Base-by-base conservation (phyloP, 2,113 vertebrate species). In the Gasterosteus nipponicus region DNA sequence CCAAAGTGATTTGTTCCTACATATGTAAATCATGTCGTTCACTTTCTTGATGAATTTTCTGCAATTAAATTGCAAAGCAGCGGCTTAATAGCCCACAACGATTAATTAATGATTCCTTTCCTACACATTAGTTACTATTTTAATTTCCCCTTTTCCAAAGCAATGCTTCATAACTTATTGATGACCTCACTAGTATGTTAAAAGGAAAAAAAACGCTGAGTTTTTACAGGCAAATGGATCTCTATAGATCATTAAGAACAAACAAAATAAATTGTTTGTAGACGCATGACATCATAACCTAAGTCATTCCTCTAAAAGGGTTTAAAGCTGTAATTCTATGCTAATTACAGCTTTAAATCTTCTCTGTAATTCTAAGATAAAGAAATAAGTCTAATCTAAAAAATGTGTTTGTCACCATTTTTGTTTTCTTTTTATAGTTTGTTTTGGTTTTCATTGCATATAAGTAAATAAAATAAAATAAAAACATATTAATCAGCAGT, bases 61-160 rank as follows among this genome's bases (percentile, higher is more conserved):
- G 26, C 33, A 67, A 73, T 84, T 69, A 54, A 54, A 68, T 57
- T 73, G 3, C 10, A 49, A 75, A 83, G 72, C 44, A 64, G 59
- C 46, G 26, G 74, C 60, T 81, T 66, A 74, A 77, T 61, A 59
- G 65, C 26, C 60, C 66, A 56, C 42, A 49, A 49, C 57, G 31
- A 47, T 11, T 29, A 31, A 63, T 35, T 29, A 57, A 73, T 73
- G 41, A 35, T 62, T 2, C 46, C 41, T 46, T 63, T 58, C 33
- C 26, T 62, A 39, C 70, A 53, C 51, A 1, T 47, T 0, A 54
- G 62, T 39, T 61, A 68, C 16, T 53, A 72, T 44, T 57, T 49
- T 44, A 29, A 59, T 68, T 16, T 66, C 15, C 26, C 2, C 31
- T 51, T 73, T 51, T 67, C 31, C 35, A 19, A 53, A 70, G 47